phyloP scores from a whole-genome alignment of 2,888 invertebrate genomes.

The Pilophorus perplexus region DNA sequence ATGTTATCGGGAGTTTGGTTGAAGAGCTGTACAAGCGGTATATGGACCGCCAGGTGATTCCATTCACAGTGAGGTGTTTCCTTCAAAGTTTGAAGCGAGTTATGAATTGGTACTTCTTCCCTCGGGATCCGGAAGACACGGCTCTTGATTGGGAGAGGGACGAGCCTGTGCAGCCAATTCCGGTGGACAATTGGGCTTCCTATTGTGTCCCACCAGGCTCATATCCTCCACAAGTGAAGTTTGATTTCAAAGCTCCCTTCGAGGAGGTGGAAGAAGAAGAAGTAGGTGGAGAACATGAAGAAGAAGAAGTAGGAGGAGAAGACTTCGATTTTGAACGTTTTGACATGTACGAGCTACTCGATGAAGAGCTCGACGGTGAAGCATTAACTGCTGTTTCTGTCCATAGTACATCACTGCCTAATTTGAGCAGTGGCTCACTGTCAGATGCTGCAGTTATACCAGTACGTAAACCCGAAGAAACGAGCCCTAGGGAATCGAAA shows the following conservation, averaged over 20 bases:
- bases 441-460: too few relatives aligned
- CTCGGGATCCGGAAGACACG: constrained; percentile 18
- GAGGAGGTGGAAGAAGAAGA: constrained; percentile 6
- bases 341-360: too few relatives aligned
- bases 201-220: background rate
- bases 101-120: constrained; percentile 30
- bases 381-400: background rate
- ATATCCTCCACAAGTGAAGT: constrained; percentile 17
- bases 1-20: constrained; percentile 17
- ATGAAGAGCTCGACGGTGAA: too few relatives aligned
- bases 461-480: too few relatives aligned
- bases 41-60: constrained; percentile 27
- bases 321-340: too few relatives aligned
- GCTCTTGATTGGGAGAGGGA: constrained; percentile 26
- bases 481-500: background rate
- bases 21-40: constrained; percentile 15
- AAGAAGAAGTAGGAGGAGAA: background rate
- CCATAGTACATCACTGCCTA: too few relatives aligned
- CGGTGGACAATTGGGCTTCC: constrained; percentile 30
- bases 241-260: constrained; percentile 2
- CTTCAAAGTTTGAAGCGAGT: constrained; percentile 13
- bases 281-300: background rate
- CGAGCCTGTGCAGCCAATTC: background rate
- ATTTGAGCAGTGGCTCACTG: too few relatives aligned
- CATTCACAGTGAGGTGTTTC: constrained; percentile 25